phyloP scores from a whole-genome alignment of 1,140 invertebrate genomes.

The Berghia stephanieae region DNA sequence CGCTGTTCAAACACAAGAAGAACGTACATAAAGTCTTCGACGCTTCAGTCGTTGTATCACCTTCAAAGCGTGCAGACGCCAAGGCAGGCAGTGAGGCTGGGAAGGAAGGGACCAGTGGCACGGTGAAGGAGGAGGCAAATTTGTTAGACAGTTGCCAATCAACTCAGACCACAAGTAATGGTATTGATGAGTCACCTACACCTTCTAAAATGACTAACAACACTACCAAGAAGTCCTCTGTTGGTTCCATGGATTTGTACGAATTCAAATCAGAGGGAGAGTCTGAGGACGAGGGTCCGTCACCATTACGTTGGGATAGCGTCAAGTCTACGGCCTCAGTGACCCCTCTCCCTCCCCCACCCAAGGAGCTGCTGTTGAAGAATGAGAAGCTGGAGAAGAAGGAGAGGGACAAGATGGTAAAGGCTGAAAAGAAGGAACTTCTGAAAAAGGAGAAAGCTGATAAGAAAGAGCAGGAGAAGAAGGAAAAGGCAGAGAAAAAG shows the following conservation, averaged over 20 bases:
- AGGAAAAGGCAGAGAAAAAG: conserved; percentile 36
- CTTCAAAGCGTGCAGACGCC: background rate
- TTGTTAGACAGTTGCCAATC: too few relatives aligned
- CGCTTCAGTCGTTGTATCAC: background rate
- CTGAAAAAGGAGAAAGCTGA: conserved; percentile 35
- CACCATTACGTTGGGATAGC: conserved; percentile 36
- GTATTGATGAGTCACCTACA: background rate
- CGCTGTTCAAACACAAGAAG: conserved; percentile 56
- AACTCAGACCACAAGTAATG: background rate
- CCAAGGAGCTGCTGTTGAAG: conserved; percentile 36
- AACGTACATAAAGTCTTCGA: conserved; percentile 41
- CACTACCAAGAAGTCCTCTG: background rate
- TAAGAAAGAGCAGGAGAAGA: conserved; percentile 36
- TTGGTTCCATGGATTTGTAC: conserved; percentile 43
- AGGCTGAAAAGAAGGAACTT: conserved; percentile 23
- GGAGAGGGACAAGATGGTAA: conserved; percentile 18
- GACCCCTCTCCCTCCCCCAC: conserved; percentile 34
- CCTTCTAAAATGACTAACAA: background rate
- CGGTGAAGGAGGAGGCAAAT: too few relatives aligned
- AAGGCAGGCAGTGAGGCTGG: background rate
- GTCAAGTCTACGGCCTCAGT: conserved; percentile 30
- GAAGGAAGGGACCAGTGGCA: too few relatives aligned
- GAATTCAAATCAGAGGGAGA: conserved; percentile 57
- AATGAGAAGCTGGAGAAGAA: conserved; percentile 33
- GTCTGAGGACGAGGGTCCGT: conserved; percentile 42